A percentile compares a stretch with the other conserved stretches of the same genome.
Evolutionary conservation across 2,113 vertebrate genomes (phyloP).

Genomic region (Calonectris borealis): DNA sequence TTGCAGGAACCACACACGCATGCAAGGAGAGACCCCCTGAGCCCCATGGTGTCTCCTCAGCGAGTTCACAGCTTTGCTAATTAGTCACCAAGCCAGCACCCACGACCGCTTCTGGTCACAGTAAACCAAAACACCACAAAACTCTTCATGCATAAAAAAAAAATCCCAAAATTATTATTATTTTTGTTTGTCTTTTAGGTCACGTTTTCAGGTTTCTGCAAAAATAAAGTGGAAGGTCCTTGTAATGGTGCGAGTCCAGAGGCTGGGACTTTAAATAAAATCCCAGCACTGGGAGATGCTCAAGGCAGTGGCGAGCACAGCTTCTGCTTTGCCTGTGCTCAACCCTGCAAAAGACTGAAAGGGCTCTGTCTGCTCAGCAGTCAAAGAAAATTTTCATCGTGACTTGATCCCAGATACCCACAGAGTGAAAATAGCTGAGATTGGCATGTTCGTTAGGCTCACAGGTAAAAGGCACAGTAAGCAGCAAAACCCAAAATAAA

Average conservation of each 20-base stretch:
- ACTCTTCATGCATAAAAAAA: neutral
- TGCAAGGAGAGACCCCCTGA: neutral
- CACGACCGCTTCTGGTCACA: neutral
- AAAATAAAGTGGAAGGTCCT: neutral
- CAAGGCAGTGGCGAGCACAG: neutral
- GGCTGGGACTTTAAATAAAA: slow-evolving; percentile 53
- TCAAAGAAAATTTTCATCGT: slow-evolving; percentile 54
- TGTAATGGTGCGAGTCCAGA: neutral
- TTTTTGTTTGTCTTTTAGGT: neutral
- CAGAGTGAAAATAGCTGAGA: slow-evolving; percentile 62
- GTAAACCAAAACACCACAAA: neutral
- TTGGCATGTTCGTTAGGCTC: slow-evolving; percentile 45
- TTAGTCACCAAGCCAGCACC: neutral
- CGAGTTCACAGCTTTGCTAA: neutral
- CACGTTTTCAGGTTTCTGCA: neutral
- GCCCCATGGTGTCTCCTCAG: neutral
- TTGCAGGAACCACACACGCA: neutral
- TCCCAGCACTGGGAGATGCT: slow-evolving; percentile 3
- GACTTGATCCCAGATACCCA: slow-evolving; percentile 54
- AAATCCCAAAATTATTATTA: neutral
- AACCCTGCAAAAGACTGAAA: slow-evolving; percentile 44
- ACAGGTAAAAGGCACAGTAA: slow-evolving; percentile 62
- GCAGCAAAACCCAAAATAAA: slow-evolving; percentile 49
- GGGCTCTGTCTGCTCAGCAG: slow-evolving; percentile 60
- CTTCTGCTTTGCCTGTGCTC: slow-evolving; percentile 43